phyloP scores from a whole-genome alignment of 1,140 invertebrate species.

The Leptinotarsa undecemlineata region DNA sequence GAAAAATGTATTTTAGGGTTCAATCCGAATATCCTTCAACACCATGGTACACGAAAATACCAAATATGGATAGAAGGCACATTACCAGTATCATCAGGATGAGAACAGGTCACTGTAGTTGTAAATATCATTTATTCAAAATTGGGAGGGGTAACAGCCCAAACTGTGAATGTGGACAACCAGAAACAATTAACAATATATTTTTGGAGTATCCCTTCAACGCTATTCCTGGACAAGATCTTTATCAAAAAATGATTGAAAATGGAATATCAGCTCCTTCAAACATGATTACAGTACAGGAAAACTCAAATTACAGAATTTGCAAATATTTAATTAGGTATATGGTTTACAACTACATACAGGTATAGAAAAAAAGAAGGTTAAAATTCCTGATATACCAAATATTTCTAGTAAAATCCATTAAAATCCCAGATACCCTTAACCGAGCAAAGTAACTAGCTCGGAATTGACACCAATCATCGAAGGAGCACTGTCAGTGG shows the following conservation, averaged over 20 bases:
- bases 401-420: too few relatives aligned
- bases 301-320: background rate
- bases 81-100: background rate
- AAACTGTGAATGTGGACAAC: background rate
- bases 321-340: too few relatives aligned
- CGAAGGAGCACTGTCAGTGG: too few relatives aligned
- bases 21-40: background rate
- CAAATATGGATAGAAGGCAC: background rate
- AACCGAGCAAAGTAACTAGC: too few relatives aligned
- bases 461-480: too few relatives aligned
- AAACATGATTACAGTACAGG: background rate
- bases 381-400: too few relatives aligned
- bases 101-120: background rate
- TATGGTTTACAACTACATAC: too few relatives aligned
- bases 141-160: background rate
- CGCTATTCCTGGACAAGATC: background rate
- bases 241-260: background rate
- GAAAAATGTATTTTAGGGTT: background rate
- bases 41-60: background rate
- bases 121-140: background rate
- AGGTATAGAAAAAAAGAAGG: too few relatives aligned
- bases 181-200: background rate
- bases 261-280: background rate
- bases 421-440: too few relatives aligned
- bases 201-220: background rate